Conservation (phyloP, 2,113 vertebrate species). For the Ursus arctos region DNA sequence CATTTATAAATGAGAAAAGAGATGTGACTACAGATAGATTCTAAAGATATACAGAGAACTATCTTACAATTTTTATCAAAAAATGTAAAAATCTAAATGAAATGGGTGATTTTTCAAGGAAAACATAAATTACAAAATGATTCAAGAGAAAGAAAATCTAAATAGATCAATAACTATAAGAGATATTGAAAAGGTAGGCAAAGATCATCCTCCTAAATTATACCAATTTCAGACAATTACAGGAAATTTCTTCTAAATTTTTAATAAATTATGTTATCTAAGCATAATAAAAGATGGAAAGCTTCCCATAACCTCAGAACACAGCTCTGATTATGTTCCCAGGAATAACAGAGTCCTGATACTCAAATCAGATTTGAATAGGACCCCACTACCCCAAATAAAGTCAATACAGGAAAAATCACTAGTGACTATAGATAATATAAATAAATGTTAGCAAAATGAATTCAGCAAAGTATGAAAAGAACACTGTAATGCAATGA, state of each 20-base stretch:
- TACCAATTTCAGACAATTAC: neutral
- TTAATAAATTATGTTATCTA: neutral
- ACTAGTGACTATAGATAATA: neutral
- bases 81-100: neutral
- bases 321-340: neutral
- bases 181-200: neutral
- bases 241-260: neutral
- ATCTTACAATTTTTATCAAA: neutral
- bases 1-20: neutral
- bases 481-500: neutral
- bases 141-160: neutral
- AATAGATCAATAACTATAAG: neutral
- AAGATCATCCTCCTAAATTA: neutral
- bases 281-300: neutral
- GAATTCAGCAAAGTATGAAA: neutral
- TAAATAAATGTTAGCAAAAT: neutral
- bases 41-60: neutral
- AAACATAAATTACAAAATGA: neutral
- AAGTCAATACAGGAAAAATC: neutral
- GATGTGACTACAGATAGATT: neutral
- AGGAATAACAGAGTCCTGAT: neutral
- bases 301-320: neutral
- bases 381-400: neutral
- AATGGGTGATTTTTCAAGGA: neutral
- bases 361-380: neutral